Base-by-base conservation (phyloP, 2,888 invertebrate genomes). In the Dasypolia templi region DNA sequence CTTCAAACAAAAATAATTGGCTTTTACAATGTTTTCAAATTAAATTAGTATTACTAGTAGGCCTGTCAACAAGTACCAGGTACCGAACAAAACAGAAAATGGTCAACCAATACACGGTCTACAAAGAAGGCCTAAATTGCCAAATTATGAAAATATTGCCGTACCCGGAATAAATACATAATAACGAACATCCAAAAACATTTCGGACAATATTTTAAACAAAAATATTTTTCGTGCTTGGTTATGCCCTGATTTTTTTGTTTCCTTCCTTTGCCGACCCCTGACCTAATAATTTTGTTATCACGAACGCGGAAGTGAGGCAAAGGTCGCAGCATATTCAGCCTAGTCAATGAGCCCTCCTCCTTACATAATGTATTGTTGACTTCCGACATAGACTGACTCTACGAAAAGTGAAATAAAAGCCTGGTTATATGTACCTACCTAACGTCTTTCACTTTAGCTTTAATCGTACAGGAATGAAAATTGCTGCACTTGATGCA, bases 211-310 rank as follows among this genome's bases (percentile, higher is more conserved):
- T 66, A 42, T 64, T 70, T 74, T 59, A 11, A 44, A 42, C 53
- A 44, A 68, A 71, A 69, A 67, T 62, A 67, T 63, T 75, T 62
- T 82, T 65, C 32, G n/a, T 51, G 70, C 46, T 71, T 56, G 67
- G 56, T 69, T 72, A 66, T 44, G 61, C 51, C 35, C n/a, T 32
- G 35, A 49, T 69, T 83, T 81, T 74, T 81, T 83, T 62, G 42
- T 55, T 79, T 69, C 44, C 61, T 55, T 68, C 72, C 64, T 58
- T 61, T 49, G 9, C 44, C 55, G 63, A 42, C 68, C 72, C 75
- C 53, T 74, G 74, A 75, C 76, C 75, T 80, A 81, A 86, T 86
- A 86, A 86, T 83, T 86, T 81, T 86, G 77, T 83, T 83, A 84
- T 76, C 73, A 69, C 71, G 73, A 72, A 82, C 72, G 51, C 72